Conservation (phyloP, 2,888 invertebrate species). For the Agrotis puta region DNA sequence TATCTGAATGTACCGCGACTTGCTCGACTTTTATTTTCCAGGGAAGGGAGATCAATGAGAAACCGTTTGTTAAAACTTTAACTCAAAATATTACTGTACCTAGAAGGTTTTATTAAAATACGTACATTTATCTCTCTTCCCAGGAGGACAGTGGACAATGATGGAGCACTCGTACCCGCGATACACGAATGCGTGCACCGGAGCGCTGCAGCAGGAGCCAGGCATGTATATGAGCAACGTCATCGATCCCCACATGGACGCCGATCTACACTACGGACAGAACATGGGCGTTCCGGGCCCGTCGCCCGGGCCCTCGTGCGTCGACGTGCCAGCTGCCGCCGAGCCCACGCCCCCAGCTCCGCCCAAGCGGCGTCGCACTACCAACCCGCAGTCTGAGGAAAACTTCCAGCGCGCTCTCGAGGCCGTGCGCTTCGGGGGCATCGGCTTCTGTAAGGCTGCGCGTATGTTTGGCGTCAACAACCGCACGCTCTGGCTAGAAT, state of each 20-base stretch:
- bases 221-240: constrained; percentile 91
- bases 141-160: constrained; percentile 96
- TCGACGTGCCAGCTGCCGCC: constrained; percentile 76
- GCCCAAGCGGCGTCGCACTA: constrained; percentile 93
- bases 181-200: constrained; percentile 92
- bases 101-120: constrained; percentile 80
- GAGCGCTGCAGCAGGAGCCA: constrained; percentile 90
- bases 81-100: constrained; percentile 66
- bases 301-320: constrained; percentile 81
- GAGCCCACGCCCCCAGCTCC: constrained; percentile 78
- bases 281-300: constrained; percentile 82
- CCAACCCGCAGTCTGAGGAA: constrained; percentile 95
- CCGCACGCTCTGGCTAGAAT: constrained; percentile 96
- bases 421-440: constrained; percentile 95
- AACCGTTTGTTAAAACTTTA: constrained; percentile 60
- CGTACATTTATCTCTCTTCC: constrained; percentile 91
- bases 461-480: constrained; percentile 96
- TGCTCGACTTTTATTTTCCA: constrained; percentile 78
- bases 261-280: constrained; percentile 84
- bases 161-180: constrained; percentile 95
- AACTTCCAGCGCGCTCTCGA: constrained; percentile 95
- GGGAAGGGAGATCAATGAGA: constrained; percentile 90
- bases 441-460: constrained; percentile 96
- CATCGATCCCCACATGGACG: constrained; percentile 83
- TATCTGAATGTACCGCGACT: constrained; percentile 6